Evolutionary conservation across 2,888 invertebrate genomes (phyloP), one percentile per base, ranked within the genome.

Genomic region (Lasiommata megera): DNA sequence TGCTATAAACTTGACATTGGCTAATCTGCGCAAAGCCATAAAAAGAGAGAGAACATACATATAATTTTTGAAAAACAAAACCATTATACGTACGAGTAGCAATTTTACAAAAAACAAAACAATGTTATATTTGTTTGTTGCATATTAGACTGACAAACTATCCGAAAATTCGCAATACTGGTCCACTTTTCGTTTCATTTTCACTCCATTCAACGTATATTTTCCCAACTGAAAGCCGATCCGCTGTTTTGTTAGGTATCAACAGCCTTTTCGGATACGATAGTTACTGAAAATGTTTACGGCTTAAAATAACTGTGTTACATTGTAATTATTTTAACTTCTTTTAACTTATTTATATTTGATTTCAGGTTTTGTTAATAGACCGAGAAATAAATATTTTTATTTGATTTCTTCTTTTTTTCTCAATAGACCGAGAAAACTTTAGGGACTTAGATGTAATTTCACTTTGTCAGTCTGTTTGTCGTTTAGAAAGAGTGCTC

Each of bases 111-210:
- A 17, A n/a, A 34, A 11, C 34, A 11, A 11, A n/a, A 5, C 12
- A 9, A 14, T 43, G n/a, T 41, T 41, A 9, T 41, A 7, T 28
- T 43, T 31, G 11, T n/a, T 34, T 12, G 47, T n/a, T 23, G 23
- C 23, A n/a, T 37, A 23, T 37, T 43, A 50, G 50, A 34, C 34
- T 56, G 43, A 50, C 56, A 56, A 50, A 43, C 44, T 56, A 43
- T 44, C 56, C 56, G 56, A 37, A 50, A 56, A 56, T 56, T 37
- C 37, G 50, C 41, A 51, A 50, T 37, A 44, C 28, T 56, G 37
- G 37, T 17, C 43, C 36, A 36, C n/a, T 36, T 51, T 56, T 56
- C 36, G 38, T 56, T 56, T 56, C 50, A 56, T 56, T 56, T 56
- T 23, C 43, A 37, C 41, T 38, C 43, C 50, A 28, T 56, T 50